Conservation (phyloP, 2,113 vertebrate genomes). For the Larimichthys polyactis region DNA sequence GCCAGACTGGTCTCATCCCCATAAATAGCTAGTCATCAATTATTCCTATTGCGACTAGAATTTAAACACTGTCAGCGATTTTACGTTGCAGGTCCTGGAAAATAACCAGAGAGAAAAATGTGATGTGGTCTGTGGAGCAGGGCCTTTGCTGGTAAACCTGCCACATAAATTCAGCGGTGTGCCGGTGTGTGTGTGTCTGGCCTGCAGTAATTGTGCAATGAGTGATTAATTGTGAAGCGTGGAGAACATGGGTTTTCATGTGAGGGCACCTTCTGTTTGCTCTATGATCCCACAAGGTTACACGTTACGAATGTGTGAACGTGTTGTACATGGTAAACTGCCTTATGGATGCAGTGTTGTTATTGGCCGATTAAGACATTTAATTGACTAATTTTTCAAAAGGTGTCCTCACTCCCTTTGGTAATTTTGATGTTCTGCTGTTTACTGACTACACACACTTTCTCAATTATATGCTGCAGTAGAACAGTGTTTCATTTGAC, state of each 20-base stretch:
- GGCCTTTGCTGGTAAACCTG: constrained; percentile 41
- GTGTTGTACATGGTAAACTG: neutral
- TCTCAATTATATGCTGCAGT: neutral
- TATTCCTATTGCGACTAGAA: constrained; percentile 36
- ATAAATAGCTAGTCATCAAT: constrained; percentile 60
- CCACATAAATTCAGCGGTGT: constrained; percentile 42
- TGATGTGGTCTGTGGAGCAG: neutral
- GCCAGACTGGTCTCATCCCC: constrained; percentile 20
- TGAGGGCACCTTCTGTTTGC: constrained; percentile 5
- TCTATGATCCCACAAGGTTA: constrained; percentile 20
- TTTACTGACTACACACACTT: neutral
- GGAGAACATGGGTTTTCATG: constrained; percentile 6
- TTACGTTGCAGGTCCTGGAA: neutral
- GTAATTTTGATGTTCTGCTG: neutral
- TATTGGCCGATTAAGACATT: constrained; percentile 2
- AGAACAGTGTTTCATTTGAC: neutral
- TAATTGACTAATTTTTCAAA: neutral
- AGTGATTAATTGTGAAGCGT: constrained; percentile 26
- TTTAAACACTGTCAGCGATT: constrained; percentile 38
- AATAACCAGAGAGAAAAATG: constrained; percentile 49
- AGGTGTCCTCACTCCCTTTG: neutral
- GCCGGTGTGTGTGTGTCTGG: neutral
- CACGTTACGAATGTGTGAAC: neutral
- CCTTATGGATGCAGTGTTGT: neutral
- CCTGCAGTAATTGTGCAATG: constrained; percentile 11